Percentiles rank a stretch among this genome's conserved stretches.
phyloP scores from a whole-genome alignment of 2,888 invertebrate genomes.

The Protodeltote pygarga region DNA sequence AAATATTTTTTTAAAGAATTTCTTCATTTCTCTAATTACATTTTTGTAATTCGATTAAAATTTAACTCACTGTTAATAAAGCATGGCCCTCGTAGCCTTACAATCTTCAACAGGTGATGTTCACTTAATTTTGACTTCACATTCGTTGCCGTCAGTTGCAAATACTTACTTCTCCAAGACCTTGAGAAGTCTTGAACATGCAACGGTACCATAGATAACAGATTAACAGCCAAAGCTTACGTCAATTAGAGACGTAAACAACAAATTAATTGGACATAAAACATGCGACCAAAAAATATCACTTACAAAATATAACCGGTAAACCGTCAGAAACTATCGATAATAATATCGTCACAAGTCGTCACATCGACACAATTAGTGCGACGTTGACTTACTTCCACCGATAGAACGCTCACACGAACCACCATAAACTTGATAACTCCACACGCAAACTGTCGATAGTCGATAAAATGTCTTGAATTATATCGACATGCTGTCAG shows the following conservation, averaged over 20 bases:
- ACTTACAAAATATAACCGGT: constrained; percentile 12
- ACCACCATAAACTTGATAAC: constrained; percentile 74
- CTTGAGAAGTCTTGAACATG: neutral
- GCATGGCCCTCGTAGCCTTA: too few relatives aligned
- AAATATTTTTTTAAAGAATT: too few relatives aligned
- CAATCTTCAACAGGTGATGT: too few relatives aligned
- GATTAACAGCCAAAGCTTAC: constrained; percentile 1
- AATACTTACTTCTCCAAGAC: too few relatives aligned
- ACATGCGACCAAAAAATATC: constrained; percentile 7
- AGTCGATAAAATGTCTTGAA: constrained; percentile 72
- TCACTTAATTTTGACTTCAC: too few relatives aligned
- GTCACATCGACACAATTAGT: constrained; percentile 62
- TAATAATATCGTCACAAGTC: constrained; percentile 35
- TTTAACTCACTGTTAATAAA: too few relatives aligned
- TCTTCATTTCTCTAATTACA: too few relatives aligned
- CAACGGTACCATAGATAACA: neutral
- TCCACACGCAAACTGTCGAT: constrained; percentile 71
- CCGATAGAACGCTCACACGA: constrained; percentile 66
- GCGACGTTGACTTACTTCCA: constrained; percentile 71
- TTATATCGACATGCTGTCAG: constrained; percentile 73
- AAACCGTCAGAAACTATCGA: constrained; percentile 11
- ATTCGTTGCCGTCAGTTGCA: too few relatives aligned
- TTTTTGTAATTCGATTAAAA: too few relatives aligned
- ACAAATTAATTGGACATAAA: constrained; percentile 6
- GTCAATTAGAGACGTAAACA: constrained; percentile 17